phyloP scores from a whole-genome alignment of 2,888 invertebrate genomes.

The Dasysyrphus albostriatus region DNA sequence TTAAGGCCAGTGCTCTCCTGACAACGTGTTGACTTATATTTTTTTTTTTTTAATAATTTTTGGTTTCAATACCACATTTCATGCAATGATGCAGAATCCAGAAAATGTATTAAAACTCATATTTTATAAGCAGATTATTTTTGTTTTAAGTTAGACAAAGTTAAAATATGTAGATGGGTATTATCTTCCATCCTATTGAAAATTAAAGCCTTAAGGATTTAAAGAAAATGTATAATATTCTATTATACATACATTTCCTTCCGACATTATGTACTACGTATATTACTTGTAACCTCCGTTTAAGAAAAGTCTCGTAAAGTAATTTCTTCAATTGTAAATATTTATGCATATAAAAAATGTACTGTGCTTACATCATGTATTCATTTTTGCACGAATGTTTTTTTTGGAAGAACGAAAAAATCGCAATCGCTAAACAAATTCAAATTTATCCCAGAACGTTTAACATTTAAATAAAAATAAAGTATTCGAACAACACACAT shows the following conservation, averaged over 20 bases:
- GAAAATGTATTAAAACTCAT: too few species aligned
- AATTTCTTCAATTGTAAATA: slow-evolving; percentile 30
- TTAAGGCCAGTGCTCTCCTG: too few species aligned
- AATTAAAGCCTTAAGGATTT: too few species aligned
- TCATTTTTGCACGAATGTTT: slow-evolving; percentile 52
- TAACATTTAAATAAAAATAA: slow-evolving; percentile 60
- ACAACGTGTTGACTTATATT: too few species aligned
- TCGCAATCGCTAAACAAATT: slow-evolving; percentile 31
- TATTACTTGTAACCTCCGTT: background rate
- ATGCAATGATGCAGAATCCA: too few species aligned
- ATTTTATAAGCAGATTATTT: too few species aligned
- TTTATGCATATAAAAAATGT: background rate
- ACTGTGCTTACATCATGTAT: too few species aligned
- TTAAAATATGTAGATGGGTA: too few species aligned
- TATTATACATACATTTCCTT: background rate
- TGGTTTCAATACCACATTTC: too few species aligned
- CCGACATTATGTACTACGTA: background rate
- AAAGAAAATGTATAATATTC: background rate
- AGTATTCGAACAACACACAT: slow-evolving; percentile 72
- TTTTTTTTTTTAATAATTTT: too few species aligned
- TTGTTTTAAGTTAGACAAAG: too few species aligned
- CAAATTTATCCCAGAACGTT: slow-evolving; percentile 61
- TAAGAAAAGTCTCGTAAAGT: background rate
- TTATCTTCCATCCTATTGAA: too few species aligned
- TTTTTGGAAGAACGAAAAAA: background rate